Evolutionary conservation across 2,113 vertebrate genomes (phyloP), one percentile per base, ranked within the genome.

Genomic region (Phyllostomus hastatus): DNA sequence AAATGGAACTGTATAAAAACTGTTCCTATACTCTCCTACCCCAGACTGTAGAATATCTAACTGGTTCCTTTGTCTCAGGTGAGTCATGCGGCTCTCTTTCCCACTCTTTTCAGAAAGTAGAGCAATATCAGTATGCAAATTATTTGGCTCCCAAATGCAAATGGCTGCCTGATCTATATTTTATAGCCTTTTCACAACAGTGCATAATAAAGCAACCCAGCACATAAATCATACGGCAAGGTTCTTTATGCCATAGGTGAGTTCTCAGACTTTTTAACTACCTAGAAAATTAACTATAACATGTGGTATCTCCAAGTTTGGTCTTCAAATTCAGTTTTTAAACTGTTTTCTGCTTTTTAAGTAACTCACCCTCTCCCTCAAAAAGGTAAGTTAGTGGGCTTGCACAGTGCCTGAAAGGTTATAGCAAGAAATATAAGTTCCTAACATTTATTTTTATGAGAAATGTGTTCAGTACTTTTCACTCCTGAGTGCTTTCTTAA

Each of bases 91-190:
- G 11, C 50, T 95, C 5, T 1, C 43, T 89, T 95, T 22, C 31
- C 19, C 8, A 7, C n/a, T 72, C 22, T 20, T 96, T 83, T 67
- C 24, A 78, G 19, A 96, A 73, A 67, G 28, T 64, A 91, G 24
- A 52, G 92, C 43, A 46, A 20, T 31, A 64, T 94, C 82, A 50
- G 5, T 73, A 81, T 80, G 73, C 10, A 97, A 91, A 94, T 88
- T 54, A 33, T 43, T 94, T 90, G 7, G 4, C 67, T 97, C 86
- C 91, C 50, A 97, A 95, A 96, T 96, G 50, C 38, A 97, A 91
- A 91, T 72, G 33, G 3, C 22, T 97, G 38, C 6, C 28, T 24
- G 26, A 20, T 16, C n/a, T 94, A 57, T 61, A 94, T 92, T 95
- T 97, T 85, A 92, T 82, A 94, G 79, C 96, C 11, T 95, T 73